Conservation (phyloP, 1,140 invertebrate species). For the Apis florea region DNA sequence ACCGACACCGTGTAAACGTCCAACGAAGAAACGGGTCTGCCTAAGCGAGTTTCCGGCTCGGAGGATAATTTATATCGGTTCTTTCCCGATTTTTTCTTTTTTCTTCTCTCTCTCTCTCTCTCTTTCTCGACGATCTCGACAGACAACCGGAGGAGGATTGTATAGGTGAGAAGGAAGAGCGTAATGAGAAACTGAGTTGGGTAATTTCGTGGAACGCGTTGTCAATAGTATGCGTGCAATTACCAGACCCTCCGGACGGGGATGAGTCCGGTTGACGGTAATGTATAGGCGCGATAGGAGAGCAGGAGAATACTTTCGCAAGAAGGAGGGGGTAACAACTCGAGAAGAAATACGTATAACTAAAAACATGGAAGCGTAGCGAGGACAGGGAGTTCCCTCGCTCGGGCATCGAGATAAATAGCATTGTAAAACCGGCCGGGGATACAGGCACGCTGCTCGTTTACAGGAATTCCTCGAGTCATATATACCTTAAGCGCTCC, state of each 20-base stretch:
- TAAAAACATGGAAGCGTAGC: slow-evolving; percentile 43
- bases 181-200: background rate
- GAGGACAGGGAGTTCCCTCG: slow-evolving; percentile 18
- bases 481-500: slow-evolving; percentile 37
- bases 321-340: background rate
- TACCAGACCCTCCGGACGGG: background rate
- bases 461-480: slow-evolving; percentile 48
- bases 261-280: slow-evolving; percentile 32
- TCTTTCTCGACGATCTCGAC: too few species aligned
- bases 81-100: background rate
- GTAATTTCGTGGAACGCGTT: slow-evolving; percentile 4
- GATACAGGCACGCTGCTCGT: slow-evolving; percentile 38
- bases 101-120: too few species aligned
- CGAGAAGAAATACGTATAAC: slow-evolving; percentile 35
- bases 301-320: slow-evolving; percentile 29
- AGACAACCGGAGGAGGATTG: background rate
- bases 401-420: slow-evolving; percentile 40
- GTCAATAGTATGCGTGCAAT: slow-evolving; percentile 23
- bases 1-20: slow-evolving; percentile 24
- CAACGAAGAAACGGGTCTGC: background rate
- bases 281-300: background rate
- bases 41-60: slow-evolving; percentile 5
- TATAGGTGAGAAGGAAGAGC: too few species aligned
- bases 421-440: slow-evolving; percentile 35
- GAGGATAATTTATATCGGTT: slow-evolving; percentile 4